Evolutionary conservation across 2,797 vertebrate genomes (phyloP), one percentile per base, ranked within the genome.

Genomic region (Mus spretus): DNA sequence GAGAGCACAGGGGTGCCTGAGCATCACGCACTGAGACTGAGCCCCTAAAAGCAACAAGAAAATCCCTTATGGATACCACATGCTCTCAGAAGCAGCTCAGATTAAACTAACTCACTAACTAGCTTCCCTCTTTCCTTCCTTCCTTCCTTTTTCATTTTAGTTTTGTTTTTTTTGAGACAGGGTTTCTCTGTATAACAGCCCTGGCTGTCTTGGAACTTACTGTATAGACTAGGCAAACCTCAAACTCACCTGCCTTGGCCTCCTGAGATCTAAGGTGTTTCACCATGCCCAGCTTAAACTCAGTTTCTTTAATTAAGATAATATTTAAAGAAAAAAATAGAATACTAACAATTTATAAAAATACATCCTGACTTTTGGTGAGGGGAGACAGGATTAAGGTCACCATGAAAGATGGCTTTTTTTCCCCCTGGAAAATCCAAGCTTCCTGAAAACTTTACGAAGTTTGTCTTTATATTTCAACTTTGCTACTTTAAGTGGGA

Each of bases 401-500:
- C 8, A 72, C 14, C 50, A 28, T 72, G 22, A 22, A 85, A 85
- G 61, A 67, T 22, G 11, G n/a, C n/a, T n/a, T n/a, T n/a, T n/a
- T n/a, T n/a, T n/a, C n/a, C n/a, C n/a, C n/a, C n/a, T 55, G 65
- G 34, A 72, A 87, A 87, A 40, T 5, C 34, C 34, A 37, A 50
- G 34, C 34, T 28, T 55, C 7, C 65, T 83, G 81, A 26, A 40
- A 83, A 26, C 70, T 61, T 65, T 65, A 50, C 34, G 31, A 86
- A 85, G 15, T 50, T 28, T 55, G 4, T 74, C n/a, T 57, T 87
- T 57, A 19, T 57, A 20, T 70, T 70, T n/a, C 65, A 70, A 15
- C 31, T 86, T 86, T 53, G 67, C 50, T 72, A 57, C 74, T 87
- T 87, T 57, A 87, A 37, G 85, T 87, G n/a, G 67, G 50, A 87